Conservation (phyloP, 1,140 invertebrate genomes). For the Drosophila gunungcola region DNA sequence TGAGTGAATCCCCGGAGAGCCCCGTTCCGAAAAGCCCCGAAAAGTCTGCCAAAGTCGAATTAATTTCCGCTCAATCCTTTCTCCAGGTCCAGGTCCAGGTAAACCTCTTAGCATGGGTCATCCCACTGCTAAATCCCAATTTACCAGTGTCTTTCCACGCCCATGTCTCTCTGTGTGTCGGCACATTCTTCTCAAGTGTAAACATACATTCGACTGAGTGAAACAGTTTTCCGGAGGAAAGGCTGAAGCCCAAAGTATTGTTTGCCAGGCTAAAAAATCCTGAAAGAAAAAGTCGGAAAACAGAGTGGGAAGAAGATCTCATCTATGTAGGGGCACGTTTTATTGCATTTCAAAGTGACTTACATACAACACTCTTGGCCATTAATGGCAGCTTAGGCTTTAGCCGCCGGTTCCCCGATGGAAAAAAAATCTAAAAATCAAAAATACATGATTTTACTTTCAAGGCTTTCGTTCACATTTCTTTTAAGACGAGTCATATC, state of each 20-base stretch:
- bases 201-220: constrained; percentile 59
- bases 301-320: not conserved
- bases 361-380: constrained; percentile 8
- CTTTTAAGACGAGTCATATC: too few species aligned
- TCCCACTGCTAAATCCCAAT: constrained; percentile 5
- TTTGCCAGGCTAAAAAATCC: constrained; percentile 32
- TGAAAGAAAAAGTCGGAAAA: constrained; percentile 5
- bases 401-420: not conserved
- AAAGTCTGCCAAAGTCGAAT: constrained; percentile 7
- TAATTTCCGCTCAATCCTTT: constrained; percentile 38
- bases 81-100: not conserved
- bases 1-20: constrained; percentile 12
- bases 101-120: constrained; percentile 20
- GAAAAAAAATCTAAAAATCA: not conserved
- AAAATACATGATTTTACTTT: not conserved
- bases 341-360: constrained; percentile 63
- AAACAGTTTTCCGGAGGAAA: constrained; percentile 27
- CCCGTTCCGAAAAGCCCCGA: constrained; percentile 6
- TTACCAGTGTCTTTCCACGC: constrained; percentile 25
- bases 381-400: not conserved
- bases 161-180: constrained; percentile 13
- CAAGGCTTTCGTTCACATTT: too few species aligned
- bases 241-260: constrained; percentile 24
- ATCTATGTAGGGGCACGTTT: constrained; percentile 40
- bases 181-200: constrained; percentile 54